Evolutionary conservation across 2,113 vertebrate genomes (phyloP), one percentile per base, ranked within the genome.

Genomic region (Tychaedon coryphoeus): DNA sequence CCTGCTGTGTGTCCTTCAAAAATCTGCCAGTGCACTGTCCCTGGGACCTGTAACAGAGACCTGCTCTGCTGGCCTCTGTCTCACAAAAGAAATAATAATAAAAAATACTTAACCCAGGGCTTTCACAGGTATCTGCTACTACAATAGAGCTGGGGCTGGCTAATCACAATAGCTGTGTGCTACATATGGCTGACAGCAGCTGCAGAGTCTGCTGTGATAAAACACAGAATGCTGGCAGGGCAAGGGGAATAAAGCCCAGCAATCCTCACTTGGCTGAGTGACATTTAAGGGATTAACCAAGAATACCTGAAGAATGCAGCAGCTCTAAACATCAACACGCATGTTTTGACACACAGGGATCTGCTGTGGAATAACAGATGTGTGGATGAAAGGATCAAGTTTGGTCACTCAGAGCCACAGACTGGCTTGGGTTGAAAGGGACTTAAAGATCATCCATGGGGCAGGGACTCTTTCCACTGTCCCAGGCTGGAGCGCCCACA

Each of bases 291-390:
- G 29, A 60, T 51, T 75, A 61, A n/a, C 17, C n/a, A 78, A 77
- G 25, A 66, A 29, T 3, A 50, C 10, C 31, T 23, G 14, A n/a
- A 42, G 23, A 51, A 65, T 9, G 31, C 0, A 0, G 60, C 3
- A 36, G 14, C 24, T 33, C 47, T 69, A 18, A 86, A 72, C n/a
- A 75, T 20, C 0, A 0, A 23, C 17, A 31, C 6, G 23, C 6
- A 8, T 0, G 0, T 7, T 9, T 12, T 14, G 8, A 64, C 78
- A 54, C 40, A 38, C 22, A 28, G 1, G 4, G 16, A 14, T 23
- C 53, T 61, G 38, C 23, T 51, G 64, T 19, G 14, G 40, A 75
- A 6, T 36, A 86, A 65, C 6, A 47, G 18, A 58, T 3, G 5
- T 3, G 31, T 6, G 2, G 3, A 36, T 2, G 3, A 23, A 73